Evolutionary conservation across 2,113 vertebrate genomes (phyloP).

Genomic region (Physeter macrocephalus): DNA sequence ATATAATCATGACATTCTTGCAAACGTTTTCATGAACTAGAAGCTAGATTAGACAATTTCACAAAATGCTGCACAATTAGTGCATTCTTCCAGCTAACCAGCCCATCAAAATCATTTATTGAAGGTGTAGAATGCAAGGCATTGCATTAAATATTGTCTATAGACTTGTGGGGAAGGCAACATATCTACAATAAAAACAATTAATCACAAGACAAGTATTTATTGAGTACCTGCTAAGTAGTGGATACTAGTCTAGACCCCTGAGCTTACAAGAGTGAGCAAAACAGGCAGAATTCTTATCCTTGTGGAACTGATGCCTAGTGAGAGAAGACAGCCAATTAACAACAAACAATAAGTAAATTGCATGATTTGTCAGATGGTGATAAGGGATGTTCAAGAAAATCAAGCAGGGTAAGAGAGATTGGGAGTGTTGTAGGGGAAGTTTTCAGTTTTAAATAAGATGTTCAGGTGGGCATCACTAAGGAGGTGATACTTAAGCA

Average conservation of each 20-base stretch:
- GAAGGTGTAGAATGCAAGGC: background rate
- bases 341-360: background rate
- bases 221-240: background rate
- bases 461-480: background rate
- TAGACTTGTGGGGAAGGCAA: background rate
- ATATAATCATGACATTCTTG: background rate
- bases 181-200: background rate
- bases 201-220: background rate
- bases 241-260: background rate
- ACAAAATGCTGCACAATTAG: background rate
- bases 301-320: background rate
- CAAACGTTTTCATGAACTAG: slow-evolving; percentile 8
- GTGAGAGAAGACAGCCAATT: background rate
- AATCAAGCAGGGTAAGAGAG: background rate
- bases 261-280: background rate
- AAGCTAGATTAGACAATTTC: slow-evolving; percentile 7
- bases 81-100: background rate
- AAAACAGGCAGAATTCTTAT: background rate
- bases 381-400: background rate
- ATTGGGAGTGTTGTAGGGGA: background rate
- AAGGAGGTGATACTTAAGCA: background rate
- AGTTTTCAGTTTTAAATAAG: background rate
- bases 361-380: background rate
- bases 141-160: background rate
- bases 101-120: background rate